Evolutionary conservation across 1,140 invertebrate genomes (phyloP), one percentile per base, ranked within the genome.

Genomic region (Cotesia chilonis): DNA sequence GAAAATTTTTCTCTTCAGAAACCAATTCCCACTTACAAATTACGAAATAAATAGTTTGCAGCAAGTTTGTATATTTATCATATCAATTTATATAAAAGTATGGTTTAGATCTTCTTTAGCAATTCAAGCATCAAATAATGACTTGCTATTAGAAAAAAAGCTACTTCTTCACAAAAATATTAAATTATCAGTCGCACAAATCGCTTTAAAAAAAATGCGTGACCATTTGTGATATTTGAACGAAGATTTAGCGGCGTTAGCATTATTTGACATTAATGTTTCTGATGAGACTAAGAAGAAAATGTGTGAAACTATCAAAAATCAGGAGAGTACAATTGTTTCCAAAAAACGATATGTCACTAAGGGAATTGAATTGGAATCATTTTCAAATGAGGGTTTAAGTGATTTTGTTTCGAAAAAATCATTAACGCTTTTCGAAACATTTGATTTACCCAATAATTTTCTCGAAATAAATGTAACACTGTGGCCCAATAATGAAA

Each of bases 1-100:
- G 17, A 74, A 76, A 51, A 74, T 77, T n/a, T 81, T 72, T 14
- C n/a, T 79, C 47, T 80, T 81, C 64, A 59, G 70, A 65, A 52
- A 67, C 7, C 59, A 75, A 64, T 81, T 81, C 55, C 51, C 73
- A 28, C 57, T 79, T 37, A 73, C 75, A 36, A 35, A 41, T 47
- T 41, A 38, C 35, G 78, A 81, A 68, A 67, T 73, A 54, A 74
- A 70, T 0, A 67, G 41, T 17, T 59, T 78, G n/a, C 41, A 68
- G 17, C 63, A 66, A 14, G 63, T 78, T 14, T 73, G 63, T 55
- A 54, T 71, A 14, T 14, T 14, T 14, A 14, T 14, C 14, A 14
- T 14, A 14, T 14, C 14, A 14, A 14, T 14, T 14, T 54, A 78
- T 66, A 28, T 75, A 9, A 69, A 75, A 74, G 69, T 73, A 4